Evolutionary conservation across 37 sponge, comb jelly and placozoan species (phyloP), one percentile per base, ranked within the genome.

Genomic region (Hexactinellida sp.): DNA sequence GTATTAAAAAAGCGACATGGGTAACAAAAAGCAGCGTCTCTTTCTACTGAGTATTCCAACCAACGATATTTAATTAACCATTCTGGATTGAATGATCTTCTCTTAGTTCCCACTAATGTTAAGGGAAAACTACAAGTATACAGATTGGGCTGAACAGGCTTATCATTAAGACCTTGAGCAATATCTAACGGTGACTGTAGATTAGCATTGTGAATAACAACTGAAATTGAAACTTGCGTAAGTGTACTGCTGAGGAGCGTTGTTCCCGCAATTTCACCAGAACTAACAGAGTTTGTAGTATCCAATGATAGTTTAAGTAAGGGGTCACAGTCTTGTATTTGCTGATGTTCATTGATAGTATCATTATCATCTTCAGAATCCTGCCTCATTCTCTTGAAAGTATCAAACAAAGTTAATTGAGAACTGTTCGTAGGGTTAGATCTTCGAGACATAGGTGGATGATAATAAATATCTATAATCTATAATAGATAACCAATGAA

Each of bases 41-140:
- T n/a, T n/a, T n/a, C n/a, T n/a, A 87, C 83, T 1, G 87, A 87
- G 32, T 87, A 87, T 82, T 87, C 87, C 23, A 87, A 5, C 87
- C 87, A 87, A 37, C 36, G 38, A 37, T 86, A 36, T 1, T 25
- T 54, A 1, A 38, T 5, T 37, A 36, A 82, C 83, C 82, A 87
- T 21, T 63, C 76, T 63, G 76, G 76, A 63, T 87, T 87, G 55
- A 87, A 87, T 82, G 38, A 87, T 76, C 82, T 86, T 37, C 25
- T 55, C 55, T 86, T 86, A 23, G 24, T 13, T 38, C 76, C 52
- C 52, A 47, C 52, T 47, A 47, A 47, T 47, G 52, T 47, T 47
- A 16, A 47, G 16, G 52, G 52, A 47, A 47, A 47, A 19, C 52
- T 9, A 47, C 52, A 47, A 47, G 52, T 47, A 47, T 47, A 16